Conservation (phyloP, 1,140 invertebrate genomes). For the Apolygus lucorum region DNA sequence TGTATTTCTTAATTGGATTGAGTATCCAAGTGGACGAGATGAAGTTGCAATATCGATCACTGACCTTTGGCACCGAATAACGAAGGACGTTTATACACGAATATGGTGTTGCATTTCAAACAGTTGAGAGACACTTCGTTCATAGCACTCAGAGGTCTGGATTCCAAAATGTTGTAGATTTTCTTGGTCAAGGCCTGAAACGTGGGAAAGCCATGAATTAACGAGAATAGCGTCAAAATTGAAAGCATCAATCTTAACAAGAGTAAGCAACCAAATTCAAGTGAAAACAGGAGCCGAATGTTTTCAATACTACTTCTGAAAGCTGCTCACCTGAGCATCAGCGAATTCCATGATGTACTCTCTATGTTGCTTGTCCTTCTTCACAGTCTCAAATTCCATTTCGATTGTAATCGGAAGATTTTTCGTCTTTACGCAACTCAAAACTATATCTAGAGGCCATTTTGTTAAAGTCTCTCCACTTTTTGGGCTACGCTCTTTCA, state of each 20-base stretch:
- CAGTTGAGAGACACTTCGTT: constrained; percentile 49
- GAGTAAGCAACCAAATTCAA: no score
- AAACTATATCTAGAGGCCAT: constrained; percentile 48
- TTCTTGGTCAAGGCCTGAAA: constrained; percentile 45
- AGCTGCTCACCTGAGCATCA: constrained; percentile 46
- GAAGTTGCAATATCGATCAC: no score
- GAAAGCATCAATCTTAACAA: no score
- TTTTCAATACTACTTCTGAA: no score
- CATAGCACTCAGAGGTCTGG: constrained; percentile 44
- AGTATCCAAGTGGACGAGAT: no score
- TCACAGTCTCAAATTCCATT: constrained; percentile 51
- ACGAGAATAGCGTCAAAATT: no score
- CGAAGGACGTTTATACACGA: constrained; percentile 33
- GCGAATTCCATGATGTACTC: constrained; percentile 47
- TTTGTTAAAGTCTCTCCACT: constrained; percentile 45
- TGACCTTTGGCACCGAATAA: constrained; percentile 15
- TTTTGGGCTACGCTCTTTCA: constrained; percentile 41
- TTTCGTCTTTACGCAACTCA: constrained; percentile 45
- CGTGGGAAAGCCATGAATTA: constrained; percentile 19
- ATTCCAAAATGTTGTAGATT: constrained; percentile 43
- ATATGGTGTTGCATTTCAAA: constrained; percentile 52
- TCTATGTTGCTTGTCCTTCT: constrained; percentile 46
- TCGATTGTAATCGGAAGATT: constrained; percentile 45
- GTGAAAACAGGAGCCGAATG: no score
- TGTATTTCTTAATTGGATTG: no score